A percentile compares a stretch with the other conserved stretches of the same genome.
Evolutionary conservation across 2,888 invertebrate genomes (phyloP).

Genomic region (Pachliopta kotzebuea): DNA sequence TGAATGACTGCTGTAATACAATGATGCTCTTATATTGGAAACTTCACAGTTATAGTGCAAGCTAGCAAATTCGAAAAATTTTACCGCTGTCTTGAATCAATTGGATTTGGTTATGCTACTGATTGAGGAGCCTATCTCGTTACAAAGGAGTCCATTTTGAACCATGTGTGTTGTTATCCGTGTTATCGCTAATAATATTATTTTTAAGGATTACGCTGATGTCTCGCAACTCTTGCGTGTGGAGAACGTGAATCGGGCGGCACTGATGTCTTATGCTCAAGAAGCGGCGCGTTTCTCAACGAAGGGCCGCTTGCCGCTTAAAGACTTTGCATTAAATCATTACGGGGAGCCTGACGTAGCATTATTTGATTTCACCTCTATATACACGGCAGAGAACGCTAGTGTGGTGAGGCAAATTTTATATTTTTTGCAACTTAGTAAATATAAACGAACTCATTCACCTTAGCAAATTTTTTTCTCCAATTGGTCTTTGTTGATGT

Average conservation of each 20-base stretch:
- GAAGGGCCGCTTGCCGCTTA: constrained; percentile 89
- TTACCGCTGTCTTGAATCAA: no score
- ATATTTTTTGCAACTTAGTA: no score
- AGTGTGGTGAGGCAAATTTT: constrained; percentile 83
- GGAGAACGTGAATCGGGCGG: constrained; percentile 95
- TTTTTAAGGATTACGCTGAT: constrained; percentile 90
- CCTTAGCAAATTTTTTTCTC: no score
- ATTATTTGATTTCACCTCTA: constrained; percentile 99
- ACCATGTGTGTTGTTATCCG: neutral
- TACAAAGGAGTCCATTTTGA: neutral
- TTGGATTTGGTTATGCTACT: no score
- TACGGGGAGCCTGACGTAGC: constrained; percentile 98
- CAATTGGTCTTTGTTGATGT: no score
- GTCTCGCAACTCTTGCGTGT: constrained; percentile 91
- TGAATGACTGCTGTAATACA: no score
- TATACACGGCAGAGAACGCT: constrained; percentile 98
- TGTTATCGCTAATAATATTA: constrained; percentile 22
- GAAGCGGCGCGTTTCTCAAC: constrained; percentile 98
- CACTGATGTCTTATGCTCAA: constrained; percentile 93
- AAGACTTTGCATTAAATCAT: constrained; percentile 98
- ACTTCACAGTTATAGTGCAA: no score
- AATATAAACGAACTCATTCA: no score
- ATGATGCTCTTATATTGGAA: no score
- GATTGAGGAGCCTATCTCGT: no score
- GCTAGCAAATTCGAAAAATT: no score